phyloP scores from a whole-genome alignment of 2,888 invertebrate species.

The Macropis europaea region DNA sequence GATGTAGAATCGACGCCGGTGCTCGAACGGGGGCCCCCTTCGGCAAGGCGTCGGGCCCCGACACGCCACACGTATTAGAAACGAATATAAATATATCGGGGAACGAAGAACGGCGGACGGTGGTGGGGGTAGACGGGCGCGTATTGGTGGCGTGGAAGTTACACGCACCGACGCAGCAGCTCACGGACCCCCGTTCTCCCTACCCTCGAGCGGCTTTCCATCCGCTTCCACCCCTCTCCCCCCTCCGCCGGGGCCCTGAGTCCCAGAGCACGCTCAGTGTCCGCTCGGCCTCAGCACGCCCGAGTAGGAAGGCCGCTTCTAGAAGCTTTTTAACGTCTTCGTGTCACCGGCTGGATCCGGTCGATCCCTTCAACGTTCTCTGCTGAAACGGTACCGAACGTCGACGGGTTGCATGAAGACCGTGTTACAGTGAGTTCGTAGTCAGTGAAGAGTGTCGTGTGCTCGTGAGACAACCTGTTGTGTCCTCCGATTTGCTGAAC shows the following conservation, averaged over 20 bases:
- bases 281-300: slow-evolving; percentile 71
- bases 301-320: slow-evolving; percentile 52
- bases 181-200: slow-evolving; percentile 43
- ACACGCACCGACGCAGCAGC: slow-evolving; percentile 56
- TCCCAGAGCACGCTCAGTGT: slow-evolving; percentile 67
- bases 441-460: too few relatives aligned
- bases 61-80: slow-evolving; percentile 74
- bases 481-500: too few relatives aligned
- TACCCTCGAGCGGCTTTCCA: slow-evolving; percentile 17
- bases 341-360: slow-evolving; percentile 9
- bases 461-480: too few relatives aligned
- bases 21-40: slow-evolving; percentile 38
- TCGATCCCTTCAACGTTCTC: too few relatives aligned
- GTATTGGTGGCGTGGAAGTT: slow-evolving; percentile 58
- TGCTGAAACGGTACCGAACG: too few relatives aligned
- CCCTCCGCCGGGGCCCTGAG: slow-evolving; percentile 57
- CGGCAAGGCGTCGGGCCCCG: slow-evolving; percentile 62
- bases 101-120: slow-evolving; percentile 31
- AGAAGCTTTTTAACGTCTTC: slow-evolving; percentile 36
- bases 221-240: slow-evolving; percentile 35
- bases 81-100: slow-evolving; percentile 76
- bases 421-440: too few relatives aligned
- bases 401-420: too few relatives aligned
- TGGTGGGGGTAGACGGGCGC: slow-evolving; percentile 38
- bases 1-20: slow-evolving; percentile 15